Evolutionary conservation across 1,140 invertebrate genomes (phyloP).

Genomic region (Danaus plexippus): DNA sequence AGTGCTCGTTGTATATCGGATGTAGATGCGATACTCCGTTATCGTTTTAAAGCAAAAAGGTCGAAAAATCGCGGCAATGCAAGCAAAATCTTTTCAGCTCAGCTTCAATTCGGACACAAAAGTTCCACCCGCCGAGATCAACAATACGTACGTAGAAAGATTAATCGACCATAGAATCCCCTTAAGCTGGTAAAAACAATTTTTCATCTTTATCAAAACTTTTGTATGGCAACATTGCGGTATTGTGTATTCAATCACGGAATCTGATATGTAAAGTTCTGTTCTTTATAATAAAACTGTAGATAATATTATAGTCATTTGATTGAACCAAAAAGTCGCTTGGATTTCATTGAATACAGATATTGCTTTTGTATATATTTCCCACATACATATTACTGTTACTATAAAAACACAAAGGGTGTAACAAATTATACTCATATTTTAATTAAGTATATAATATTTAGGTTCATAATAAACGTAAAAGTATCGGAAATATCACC

Average conservation of each 20-base stretch:
- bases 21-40: background rate
- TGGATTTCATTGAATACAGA: no score
- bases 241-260: slow-evolving; percentile 1
- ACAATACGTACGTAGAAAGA: slow-evolving; percentile 62
- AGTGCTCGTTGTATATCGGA: no score
- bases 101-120: slow-evolving; percentile 52
- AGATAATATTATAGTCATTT: background rate
- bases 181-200: slow-evolving; percentile 54
- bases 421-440: no score
- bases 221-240: slow-evolving; percentile 21
- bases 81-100: slow-evolving; percentile 52
- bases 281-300: slow-evolving; percentile 11
- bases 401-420: no score
- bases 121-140: slow-evolving; percentile 49
- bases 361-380: no score
- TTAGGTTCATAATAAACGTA: no score
- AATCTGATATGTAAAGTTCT: background rate
- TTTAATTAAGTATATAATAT: no score
- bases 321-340: no score
- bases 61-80: slow-evolving; percentile 23
- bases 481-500: no score
- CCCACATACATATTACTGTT: no score
- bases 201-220: slow-evolving; percentile 68
- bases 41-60: slow-evolving; percentile 9
- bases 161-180: slow-evolving; percentile 61